A percentile compares a stretch with the other conserved stretches of the same genome.
These are phyloP conservation scores for Thysanoteuthis rhombus DNA, from an alignment of 2,888 invertebrate genomes.

Conservation along the genomic window DNA sequence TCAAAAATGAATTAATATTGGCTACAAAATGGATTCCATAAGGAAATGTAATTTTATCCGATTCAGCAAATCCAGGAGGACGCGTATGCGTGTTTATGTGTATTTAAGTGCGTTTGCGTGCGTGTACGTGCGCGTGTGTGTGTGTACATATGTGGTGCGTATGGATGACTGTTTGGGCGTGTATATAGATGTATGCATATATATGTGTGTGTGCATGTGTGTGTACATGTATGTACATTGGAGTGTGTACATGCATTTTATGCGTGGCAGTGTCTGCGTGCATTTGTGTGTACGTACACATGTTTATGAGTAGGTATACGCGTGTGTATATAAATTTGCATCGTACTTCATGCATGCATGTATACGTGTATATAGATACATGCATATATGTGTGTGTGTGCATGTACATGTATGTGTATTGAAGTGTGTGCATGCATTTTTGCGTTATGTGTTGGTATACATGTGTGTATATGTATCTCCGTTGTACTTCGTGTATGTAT, in stretches of 20 bases:
- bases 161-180: too few species aligned
- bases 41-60: not conserved
- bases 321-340: too few species aligned
- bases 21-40: not conserved
- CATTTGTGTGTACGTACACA: not conserved
- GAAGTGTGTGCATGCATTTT: not conserved
- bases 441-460: not conserved
- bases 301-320: too few species aligned
- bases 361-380: not conserved
- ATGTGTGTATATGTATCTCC: not conserved
- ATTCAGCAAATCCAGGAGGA: not conserved
- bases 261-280: not conserved
- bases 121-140: not conserved
- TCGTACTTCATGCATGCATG: too few species aligned
- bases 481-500: not conserved
- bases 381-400: not conserved
- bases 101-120: accelerated
- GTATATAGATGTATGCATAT: not conserved
- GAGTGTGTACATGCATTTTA: too few species aligned
- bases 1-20: not conserved
- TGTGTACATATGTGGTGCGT: too few species aligned
- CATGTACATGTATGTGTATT: not conserved
- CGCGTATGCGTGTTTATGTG: not conserved
- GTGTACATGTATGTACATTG: too few species aligned
- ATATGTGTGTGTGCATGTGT: not conserved